Percentiles rank a stretch among this genome's conserved stretches.
phyloP scores from a whole-genome alignment of 2,113 vertebrate genomes.

The Aphyosemion australe region DNA sequence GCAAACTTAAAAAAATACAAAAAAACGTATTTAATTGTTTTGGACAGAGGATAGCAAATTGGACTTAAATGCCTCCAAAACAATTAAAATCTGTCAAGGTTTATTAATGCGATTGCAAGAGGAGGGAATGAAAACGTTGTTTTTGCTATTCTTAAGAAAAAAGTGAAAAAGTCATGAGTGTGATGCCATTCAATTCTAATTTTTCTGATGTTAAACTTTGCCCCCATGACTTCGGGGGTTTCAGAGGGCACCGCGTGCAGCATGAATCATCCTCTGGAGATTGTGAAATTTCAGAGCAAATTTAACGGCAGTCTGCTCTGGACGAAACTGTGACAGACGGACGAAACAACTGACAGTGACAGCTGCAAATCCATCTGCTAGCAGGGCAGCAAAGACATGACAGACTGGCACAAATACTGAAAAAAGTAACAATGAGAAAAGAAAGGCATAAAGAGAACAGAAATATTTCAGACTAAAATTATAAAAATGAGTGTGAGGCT shows the following conservation, averaged over 20 bases:
- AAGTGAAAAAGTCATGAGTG: not conserved
- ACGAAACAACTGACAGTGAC: constrained; percentile 45
- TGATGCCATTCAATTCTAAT: not conserved
- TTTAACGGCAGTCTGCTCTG: constrained; percentile 43
- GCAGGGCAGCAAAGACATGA: constrained; percentile 29
- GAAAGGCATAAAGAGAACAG: not conserved
- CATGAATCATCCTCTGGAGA: constrained; percentile 23
- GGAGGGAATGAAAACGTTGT: too few relatives aligned
- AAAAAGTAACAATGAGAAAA: not conserved
- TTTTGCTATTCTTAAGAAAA: not conserved
- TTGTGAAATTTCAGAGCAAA: constrained; percentile 44
- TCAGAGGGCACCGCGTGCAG: constrained; percentile 1
- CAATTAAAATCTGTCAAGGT: too few relatives aligned
- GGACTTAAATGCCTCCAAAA: too few relatives aligned
- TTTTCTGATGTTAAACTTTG: constrained; percentile 1
- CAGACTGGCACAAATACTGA: constrained; percentile 18
- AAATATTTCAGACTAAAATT: not conserved
- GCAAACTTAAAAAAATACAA: too few relatives aligned
- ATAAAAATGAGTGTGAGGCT: not conserved
- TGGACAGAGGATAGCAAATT: too few relatives aligned
- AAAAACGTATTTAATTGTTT: too few relatives aligned
- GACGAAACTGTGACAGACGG: constrained; percentile 43
- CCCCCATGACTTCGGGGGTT: not conserved
- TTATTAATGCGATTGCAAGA: too few relatives aligned
- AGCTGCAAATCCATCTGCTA: constrained; percentile 46